Evolutionary conservation across 2,113 vertebrate genomes (phyloP).

Genomic region (Eulacestoma nigropectus): DNA sequence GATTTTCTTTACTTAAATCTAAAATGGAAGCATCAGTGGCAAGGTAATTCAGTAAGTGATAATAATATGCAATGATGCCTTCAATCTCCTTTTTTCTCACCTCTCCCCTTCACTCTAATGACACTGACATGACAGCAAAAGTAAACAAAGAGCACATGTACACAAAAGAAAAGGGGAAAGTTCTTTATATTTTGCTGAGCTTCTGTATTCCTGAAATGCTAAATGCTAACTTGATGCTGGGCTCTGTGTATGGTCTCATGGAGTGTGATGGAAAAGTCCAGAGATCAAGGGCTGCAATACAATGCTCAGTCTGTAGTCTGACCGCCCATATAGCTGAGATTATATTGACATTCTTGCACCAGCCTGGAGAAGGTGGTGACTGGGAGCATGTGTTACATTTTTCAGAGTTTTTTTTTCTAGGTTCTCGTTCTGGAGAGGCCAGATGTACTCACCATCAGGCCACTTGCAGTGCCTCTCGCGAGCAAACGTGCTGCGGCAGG

Average conservation of each 20-base stretch:
- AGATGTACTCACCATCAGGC: not conserved
- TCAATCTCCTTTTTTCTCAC: not conserved
- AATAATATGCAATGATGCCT: not conserved
- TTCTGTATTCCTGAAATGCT: not conserved
- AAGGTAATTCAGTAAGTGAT: not conserved
- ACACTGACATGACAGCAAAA: not conserved
- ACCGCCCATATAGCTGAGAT: not conserved
- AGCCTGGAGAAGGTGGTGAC: not conserved
- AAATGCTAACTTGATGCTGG: not conserved
- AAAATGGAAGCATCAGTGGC: not conserved
- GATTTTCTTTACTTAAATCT: not conserved
- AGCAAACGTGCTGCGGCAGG: not conserved
- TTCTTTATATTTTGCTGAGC: not conserved
- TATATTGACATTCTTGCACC: not conserved
- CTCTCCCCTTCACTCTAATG: not conserved
- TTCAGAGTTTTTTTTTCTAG: not conserved
- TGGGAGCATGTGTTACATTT: not conserved
- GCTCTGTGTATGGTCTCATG: not conserved
- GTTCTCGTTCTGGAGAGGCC: not conserved
- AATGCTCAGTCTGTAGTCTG: not conserved
- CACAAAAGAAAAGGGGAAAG: not conserved
- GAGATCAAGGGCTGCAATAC: not conserved
- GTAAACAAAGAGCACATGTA: not conserved
- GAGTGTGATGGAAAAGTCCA: not conserved
- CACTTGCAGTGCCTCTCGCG: not conserved